These are phyloP conservation scores for Cavia porcellus DNA, from an alignment of 2,113 vertebrate genomes.

Conservation along the genomic window DNA sequence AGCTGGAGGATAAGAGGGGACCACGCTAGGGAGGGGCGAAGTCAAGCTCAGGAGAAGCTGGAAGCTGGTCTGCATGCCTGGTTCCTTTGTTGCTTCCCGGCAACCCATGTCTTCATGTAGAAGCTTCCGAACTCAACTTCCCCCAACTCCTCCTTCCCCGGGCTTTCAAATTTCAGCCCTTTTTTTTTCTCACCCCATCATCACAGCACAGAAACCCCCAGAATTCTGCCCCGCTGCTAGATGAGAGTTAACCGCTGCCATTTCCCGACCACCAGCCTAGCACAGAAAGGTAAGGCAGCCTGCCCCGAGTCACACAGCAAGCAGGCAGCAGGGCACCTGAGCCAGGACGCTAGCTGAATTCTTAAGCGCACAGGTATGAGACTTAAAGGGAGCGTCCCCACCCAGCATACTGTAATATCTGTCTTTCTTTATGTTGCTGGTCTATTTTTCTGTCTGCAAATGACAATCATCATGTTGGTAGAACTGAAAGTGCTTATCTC, in stretches of 20 bases:
- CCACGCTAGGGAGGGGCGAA: neutral
- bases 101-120: neutral
- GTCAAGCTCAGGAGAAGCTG: neutral
- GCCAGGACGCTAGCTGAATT: neutral
- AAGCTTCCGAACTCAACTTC: conserved; percentile 26
- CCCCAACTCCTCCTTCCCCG: neutral
- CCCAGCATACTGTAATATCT: neutral
- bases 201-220: neutral
- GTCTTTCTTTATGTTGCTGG: neutral
- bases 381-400: neutral
- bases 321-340: neutral
- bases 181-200: neutral
- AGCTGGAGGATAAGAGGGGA: neutral
- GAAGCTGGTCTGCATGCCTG: neutral
- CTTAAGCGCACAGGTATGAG: neutral
- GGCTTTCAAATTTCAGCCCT: neutral
- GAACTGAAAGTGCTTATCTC: conserved; percentile 7
- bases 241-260: neutral
- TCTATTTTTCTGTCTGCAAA: neutral
- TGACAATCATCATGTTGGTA: neutral
- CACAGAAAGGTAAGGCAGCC: neutral
- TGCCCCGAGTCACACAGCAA: neutral
- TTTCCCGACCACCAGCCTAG: neutral
- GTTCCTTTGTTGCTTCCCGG: neutral
- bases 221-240: neutral